Percentiles rank a stretch among this genome's conserved stretches.
Conservation (phyloP, 2,888 invertebrate genomes). For the Deilephila elpenor region DNA sequence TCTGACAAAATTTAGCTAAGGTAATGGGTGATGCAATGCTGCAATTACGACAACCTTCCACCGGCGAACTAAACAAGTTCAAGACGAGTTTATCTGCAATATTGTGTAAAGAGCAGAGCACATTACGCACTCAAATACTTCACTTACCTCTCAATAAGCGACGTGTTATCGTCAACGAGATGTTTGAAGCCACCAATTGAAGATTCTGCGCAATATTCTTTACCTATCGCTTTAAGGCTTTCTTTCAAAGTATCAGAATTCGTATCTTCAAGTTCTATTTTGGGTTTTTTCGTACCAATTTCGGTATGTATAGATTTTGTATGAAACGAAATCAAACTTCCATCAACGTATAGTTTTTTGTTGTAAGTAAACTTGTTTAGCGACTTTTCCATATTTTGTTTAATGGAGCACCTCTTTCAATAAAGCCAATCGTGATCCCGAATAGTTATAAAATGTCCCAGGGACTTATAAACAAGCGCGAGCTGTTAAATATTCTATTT, state of each 20-base stretch:
- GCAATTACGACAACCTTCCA: conserved; percentile 53
- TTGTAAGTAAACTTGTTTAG: background rate
- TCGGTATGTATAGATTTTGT: background rate
- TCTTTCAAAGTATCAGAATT: conserved; percentile 58
- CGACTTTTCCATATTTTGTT: background rate
- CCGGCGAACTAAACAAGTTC: conserved; percentile 60
- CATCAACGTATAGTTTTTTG: background rate
- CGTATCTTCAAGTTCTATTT: conserved; percentile 40
- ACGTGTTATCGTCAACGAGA: conserved; percentile 68
- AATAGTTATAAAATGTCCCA: background rate
- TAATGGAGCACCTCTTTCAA: background rate
- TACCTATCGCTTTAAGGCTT: conserved; percentile 66
- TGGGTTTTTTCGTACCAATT: background rate
- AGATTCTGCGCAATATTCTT: conserved; percentile 76
- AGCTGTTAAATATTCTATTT: conserved; percentile 74
- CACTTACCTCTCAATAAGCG: conserved; percentile 72
- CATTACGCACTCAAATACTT: conserved; percentile 16
- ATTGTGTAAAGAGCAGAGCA: conserved; percentile 33
- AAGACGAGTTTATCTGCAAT: conserved; percentile 51
- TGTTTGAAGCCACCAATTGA: conserved; percentile 79
- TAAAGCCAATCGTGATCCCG: too few relatives aligned
- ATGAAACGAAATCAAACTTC: conserved; percentile 19
- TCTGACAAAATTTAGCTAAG: conserved; percentile 25
- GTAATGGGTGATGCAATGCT: conserved; percentile 20
- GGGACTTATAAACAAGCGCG: conserved; percentile 26